Evolutionary conservation across 2,797 vertebrate species (phyloP), one percentile per base, ranked within the genome.

Genomic region (Hozukius guyotensis): DNA sequence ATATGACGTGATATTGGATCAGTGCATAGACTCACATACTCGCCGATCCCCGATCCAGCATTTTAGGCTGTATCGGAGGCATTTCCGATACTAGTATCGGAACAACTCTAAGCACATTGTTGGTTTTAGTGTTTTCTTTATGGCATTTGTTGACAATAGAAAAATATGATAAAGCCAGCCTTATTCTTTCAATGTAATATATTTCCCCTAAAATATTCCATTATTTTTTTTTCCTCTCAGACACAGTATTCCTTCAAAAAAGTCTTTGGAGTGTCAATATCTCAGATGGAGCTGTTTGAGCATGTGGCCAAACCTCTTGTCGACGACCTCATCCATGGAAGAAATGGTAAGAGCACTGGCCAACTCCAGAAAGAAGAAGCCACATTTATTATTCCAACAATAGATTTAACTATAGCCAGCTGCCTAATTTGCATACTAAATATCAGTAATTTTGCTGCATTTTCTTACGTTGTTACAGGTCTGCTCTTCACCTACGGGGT

Each of bases 401-500:
- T 13, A 29, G 6, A 4, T 20, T 14, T 24, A 67, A n/a, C 2
- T 16, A 12, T 13, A 57, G 12, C 7, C 8, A 59, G 13, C 14
- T 55, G 4, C 5, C 11, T 25, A 8, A 29, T 42, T 52, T 32
- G 2, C 1, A 8, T 12, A 16, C 4, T 46, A 49, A 27, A 52
- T 27, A 16, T 49, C 1, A 55, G 6, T 56, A 11, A 13, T 59
- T 67, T 3, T 29, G 24, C 31, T 27, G 3, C 22, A 1, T 55
- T 52, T 71, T 55, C n/a, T 52, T 25, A 12, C 11, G 22, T 66
- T 88, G 29, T 81, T 79, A 63, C 85, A 99, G 99, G 99, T 66
- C 95, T 99, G 27, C 97, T 99, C 36, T 99, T 99, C 36, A 99
- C 98, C 0, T 99, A 99, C 0, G 98, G 99, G 0, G 98, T 99